A percentile compares a stretch with the other conserved stretches of the same genome.
Conservation (phyloP, 2,888 invertebrate species). For the Glyphotaelius pellucidus region DNA sequence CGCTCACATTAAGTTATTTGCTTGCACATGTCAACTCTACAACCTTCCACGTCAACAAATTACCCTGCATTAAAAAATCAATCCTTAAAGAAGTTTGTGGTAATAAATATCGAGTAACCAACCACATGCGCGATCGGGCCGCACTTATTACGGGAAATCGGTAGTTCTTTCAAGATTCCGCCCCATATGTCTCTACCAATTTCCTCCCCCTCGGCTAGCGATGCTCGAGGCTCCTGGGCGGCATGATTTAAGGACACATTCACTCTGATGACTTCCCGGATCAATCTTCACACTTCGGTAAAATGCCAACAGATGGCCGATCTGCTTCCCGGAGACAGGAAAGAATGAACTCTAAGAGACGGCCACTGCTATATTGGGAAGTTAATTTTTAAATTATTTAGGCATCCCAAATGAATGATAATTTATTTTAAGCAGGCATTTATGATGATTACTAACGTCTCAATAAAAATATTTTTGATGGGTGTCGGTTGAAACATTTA, state of each 20-base stretch:
- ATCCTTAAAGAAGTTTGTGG: background rate
- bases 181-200: background rate
- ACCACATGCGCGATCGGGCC: background rate
- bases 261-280: conserved; percentile 47
- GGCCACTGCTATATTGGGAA: background rate
- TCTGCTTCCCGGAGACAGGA: conserved; percentile 39
- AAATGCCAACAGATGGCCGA: conserved; percentile 56
- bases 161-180: background rate
- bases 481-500: no score
- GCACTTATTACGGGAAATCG: background rate
- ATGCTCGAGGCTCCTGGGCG: background rate
- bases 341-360: background rate
- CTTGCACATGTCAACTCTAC: no score
- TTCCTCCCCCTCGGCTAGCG: background rate
- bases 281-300: conserved; percentile 53
- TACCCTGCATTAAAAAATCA: background rate
- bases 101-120: background rate
- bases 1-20: no score
- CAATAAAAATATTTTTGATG: no score
- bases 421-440: background rate
- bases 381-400: background rate
- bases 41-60: no score
- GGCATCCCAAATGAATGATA: background rate
- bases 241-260: conserved; percentile 52
- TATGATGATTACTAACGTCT: no score